Percentiles rank a stretch among this genome's conserved stretches.
phyloP scores from a whole-genome alignment of 2,888 invertebrate genomes.

The Acrobasis consociella region DNA sequence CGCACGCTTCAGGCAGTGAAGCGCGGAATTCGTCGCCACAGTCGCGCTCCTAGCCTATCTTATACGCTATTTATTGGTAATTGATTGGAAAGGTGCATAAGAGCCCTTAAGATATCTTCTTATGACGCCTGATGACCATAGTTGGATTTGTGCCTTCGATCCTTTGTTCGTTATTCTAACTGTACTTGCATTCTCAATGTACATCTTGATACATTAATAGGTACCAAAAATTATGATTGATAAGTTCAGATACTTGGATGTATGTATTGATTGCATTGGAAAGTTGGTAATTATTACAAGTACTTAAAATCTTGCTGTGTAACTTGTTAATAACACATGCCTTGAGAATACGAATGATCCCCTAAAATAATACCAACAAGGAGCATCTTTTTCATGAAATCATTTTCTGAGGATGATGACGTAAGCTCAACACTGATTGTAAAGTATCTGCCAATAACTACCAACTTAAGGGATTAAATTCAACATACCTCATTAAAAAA shows the following conservation, averaged over 20 bases:
- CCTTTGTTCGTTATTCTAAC: conserved; percentile 28
- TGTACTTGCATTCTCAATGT: conserved; percentile 21
- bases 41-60: conserved; percentile 68
- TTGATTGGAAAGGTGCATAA: conserved; percentile 79
- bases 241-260: background rate
- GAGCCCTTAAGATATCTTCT: conserved; percentile 57
- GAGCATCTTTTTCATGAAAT: no score
- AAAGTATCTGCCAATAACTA: no score
- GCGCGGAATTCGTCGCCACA: conserved; percentile 78
- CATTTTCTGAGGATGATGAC: no score
- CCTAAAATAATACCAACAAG: no score
- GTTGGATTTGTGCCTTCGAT: conserved; percentile 49
- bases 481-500: no score
- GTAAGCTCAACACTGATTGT: no score
- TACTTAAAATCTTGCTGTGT: no score
- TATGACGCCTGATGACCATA: conserved; percentile 52
- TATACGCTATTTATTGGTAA: conserved; percentile 79
- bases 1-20: conserved; percentile 76
- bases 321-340: no score
- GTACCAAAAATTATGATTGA: background rate
- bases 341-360: no score
- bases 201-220: background rate
- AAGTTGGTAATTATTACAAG: no score
- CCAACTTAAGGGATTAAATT: no score
- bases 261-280: no score